Evolutionary conservation across 2,113 vertebrate genomes (phyloP).

Genomic region (Vombatus ursinus): DNA sequence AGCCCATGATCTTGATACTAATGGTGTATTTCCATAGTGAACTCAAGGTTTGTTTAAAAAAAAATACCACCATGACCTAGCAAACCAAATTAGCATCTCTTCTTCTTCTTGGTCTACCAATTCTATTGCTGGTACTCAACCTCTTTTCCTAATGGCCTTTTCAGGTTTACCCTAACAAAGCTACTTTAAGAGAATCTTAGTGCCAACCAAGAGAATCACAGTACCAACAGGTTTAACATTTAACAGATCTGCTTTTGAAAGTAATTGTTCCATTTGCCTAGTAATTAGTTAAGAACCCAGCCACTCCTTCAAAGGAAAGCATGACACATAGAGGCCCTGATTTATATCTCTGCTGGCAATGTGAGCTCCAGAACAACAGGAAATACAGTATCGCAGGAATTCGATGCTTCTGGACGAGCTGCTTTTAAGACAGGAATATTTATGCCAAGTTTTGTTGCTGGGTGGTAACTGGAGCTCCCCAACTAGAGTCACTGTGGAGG

Average conservation of each 20-base stretch:
- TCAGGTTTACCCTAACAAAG: conserved; percentile 27
- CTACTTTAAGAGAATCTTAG: conserved; percentile 27
- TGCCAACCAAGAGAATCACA: background rate
- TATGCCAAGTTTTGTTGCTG: accelerated
- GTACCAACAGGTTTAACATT: conserved; percentile 37
- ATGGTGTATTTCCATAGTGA: background rate
- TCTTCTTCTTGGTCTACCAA: too few species aligned
- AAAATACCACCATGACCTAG: background rate
- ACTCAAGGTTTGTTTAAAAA: background rate
- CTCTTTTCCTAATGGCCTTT: conserved; percentile 26
- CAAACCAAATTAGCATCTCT: background rate
- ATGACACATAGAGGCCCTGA: background rate
- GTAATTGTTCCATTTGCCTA: conserved; percentile 50
- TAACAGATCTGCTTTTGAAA: conserved; percentile 31
- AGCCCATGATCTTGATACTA: background rate
- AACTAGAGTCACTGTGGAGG: accelerated
- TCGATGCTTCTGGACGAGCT: background rate
- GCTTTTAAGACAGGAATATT: background rate
- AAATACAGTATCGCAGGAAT: conserved; percentile 45
- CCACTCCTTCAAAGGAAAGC: conserved; percentile 16
- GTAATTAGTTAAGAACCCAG: conserved; percentile 54
- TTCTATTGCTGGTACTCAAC: background rate
- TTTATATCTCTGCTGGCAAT: accelerated
- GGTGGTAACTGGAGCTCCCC: background rate
- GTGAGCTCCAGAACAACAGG: background rate